These are phyloP conservation scores for Podarcis siculus DNA, from an alignment of 2,797 vertebrate genomes.

Conservation along the genomic window DNA sequence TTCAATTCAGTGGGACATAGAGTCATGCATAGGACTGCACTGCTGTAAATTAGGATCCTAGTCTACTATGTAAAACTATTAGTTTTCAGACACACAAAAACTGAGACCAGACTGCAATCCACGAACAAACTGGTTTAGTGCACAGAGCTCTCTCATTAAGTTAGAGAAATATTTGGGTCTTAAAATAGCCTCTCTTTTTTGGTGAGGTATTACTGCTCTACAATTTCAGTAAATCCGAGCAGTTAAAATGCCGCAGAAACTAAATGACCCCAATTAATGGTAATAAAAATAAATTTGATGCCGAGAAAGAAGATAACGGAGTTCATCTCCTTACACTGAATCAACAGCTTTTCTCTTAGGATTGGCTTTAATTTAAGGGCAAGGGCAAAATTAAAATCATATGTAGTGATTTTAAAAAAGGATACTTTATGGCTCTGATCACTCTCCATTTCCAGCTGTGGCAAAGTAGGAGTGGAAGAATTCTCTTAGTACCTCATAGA, in stretches of 20 bases:
- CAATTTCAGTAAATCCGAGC: constrained; percentile 72
- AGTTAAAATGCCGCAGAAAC: constrained; percentile 73
- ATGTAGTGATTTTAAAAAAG: constrained; percentile 52
- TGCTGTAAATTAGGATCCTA: constrained; percentile 22
- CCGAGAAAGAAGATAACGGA: constrained; percentile 72
- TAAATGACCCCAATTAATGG: constrained; percentile 75
- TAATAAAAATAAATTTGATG: constrained; percentile 75
- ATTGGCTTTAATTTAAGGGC: constrained; percentile 73
- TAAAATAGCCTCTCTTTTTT: constrained; percentile 28
- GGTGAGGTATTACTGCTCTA: constrained; percentile 49
- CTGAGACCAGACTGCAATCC: constrained; percentile 41
- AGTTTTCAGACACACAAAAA: constrained; percentile 46
- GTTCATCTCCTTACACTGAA: constrained; percentile 72
- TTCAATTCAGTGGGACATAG: neutral
- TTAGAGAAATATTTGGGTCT: constrained; percentile 29
- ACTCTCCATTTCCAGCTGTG: constrained; percentile 41
- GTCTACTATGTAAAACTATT: constrained; percentile 22
- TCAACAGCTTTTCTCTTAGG: constrained; percentile 68
- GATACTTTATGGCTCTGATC: constrained; percentile 51
- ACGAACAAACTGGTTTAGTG: constrained; percentile 9
- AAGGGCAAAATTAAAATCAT: constrained; percentile 67
- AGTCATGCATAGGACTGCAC: neutral
- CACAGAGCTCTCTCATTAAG: constrained; percentile 56
- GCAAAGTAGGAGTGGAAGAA: constrained; percentile 19
- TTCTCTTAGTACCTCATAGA: neutral